Evolutionary conservation across 2,113 vertebrate genomes (phyloP).

Genomic region (Ceyx melanurus): DNA sequence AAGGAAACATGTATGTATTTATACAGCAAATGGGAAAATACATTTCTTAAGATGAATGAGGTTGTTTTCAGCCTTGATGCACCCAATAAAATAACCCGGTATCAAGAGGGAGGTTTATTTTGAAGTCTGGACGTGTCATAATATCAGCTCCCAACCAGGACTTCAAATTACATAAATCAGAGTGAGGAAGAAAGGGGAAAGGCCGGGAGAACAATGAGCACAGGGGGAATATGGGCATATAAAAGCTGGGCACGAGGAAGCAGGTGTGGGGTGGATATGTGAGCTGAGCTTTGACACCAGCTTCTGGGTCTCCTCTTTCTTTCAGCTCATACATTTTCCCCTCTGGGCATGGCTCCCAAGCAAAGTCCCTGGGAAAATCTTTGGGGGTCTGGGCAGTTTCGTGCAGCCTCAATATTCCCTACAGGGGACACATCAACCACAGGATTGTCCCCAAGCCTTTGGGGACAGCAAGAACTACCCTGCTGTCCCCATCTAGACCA

Average conservation of each 20-base stretch:
- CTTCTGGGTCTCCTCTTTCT: not conserved
- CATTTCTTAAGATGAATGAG: conserved; percentile 73
- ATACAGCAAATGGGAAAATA: conserved; percentile 75
- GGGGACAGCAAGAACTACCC: not conserved
- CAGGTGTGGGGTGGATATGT: not conserved
- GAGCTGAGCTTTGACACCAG: not conserved
- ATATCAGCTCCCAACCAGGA: conserved; percentile 67
- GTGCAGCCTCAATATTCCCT: not conserved
- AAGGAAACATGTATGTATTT: conserved; percentile 72
- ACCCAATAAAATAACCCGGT: conserved; percentile 68
- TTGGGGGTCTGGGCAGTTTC: rapidly evolving
- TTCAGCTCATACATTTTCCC: not conserved
- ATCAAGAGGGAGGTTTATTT: conserved; percentile 77
- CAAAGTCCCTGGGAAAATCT: not conserved
- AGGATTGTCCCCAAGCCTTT: not conserved
- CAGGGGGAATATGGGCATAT: not conserved
- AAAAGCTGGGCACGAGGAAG: not conserved
- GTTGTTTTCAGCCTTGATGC: conserved; percentile 70
- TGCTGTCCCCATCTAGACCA: not conserved
- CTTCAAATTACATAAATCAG: conserved; percentile 65
- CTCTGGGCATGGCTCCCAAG: rapidly evolving
- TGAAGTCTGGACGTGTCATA: conserved; percentile 67
- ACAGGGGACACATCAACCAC: not conserved
- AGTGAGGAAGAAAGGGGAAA: conserved; percentile 63
- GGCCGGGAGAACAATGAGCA: not conserved